phyloP scores from a whole-genome alignment of 2,888 invertebrate species.

The Strigamia crassipes region DNA sequence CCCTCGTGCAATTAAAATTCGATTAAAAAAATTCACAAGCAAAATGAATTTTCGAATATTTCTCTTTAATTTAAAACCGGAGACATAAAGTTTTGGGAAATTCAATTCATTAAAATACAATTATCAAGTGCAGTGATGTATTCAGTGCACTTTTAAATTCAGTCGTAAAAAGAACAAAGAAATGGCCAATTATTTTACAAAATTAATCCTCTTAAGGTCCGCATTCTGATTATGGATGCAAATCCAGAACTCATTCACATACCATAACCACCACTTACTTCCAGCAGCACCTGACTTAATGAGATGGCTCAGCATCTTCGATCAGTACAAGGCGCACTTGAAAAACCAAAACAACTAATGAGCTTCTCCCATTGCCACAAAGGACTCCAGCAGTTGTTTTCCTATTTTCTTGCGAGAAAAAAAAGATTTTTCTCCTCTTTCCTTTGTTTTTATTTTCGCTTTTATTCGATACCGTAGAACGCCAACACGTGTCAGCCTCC shows the following conservation, averaged over 20 bases:
- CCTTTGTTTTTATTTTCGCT: not conserved
- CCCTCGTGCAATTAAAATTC: too few relatives aligned
- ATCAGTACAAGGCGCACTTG: not conserved
- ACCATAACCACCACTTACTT: constrained; percentile 7
- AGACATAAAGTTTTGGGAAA: not conserved
- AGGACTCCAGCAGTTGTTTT: not conserved
- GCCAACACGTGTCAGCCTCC: constrained; percentile 9
- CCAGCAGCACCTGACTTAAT: constrained; percentile 14
- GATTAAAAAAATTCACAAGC: too few relatives aligned
- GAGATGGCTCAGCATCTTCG: constrained; percentile 7
- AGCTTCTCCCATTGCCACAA: constrained; percentile 8
- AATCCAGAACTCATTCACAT: constrained; percentile 11
- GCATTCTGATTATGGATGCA: constrained; percentile 3
- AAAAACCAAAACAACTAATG: constrained; percentile 23
- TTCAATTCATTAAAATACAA: constrained; percentile 7
- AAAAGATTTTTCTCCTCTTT: not conserved
- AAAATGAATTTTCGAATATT: too few relatives aligned
- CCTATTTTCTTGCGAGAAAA: not conserved
- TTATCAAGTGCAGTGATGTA: not conserved
- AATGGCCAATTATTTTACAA: constrained; percentile 24
- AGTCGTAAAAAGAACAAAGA: constrained; percentile 6
- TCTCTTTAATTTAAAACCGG: too few relatives aligned
- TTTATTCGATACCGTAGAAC: constrained; percentile 1
- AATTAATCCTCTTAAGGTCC: constrained; percentile 19
- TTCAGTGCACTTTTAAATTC: not conserved